phyloP scores from a whole-genome alignment of 1,140 invertebrate species.

The Cydia splendana region DNA sequence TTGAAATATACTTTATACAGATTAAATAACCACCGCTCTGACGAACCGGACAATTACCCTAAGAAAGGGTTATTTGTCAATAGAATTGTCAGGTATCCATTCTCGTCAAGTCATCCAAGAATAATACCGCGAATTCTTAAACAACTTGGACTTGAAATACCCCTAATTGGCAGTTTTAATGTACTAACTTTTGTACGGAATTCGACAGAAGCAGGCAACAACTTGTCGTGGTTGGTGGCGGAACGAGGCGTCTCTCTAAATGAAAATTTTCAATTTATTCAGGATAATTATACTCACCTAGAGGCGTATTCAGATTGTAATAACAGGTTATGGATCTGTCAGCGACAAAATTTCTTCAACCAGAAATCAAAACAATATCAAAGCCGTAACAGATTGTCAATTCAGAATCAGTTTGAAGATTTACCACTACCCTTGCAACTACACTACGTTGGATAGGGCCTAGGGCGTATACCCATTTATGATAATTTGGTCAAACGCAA shows the following conservation, averaged over 20 bases:
- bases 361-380: no score
- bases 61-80: constrained; percentile 30
- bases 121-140: constrained; percentile 76
- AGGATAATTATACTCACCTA: constrained; percentile 58
- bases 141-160: constrained; percentile 77
- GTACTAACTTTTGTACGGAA: constrained; percentile 76
- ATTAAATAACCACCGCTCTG: background rate
- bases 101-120: constrained; percentile 65
- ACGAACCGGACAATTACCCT: background rate
- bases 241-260: constrained; percentile 71
- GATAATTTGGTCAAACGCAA: no score
- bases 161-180: constrained; percentile 78
- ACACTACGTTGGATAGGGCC: no score
- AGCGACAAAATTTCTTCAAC: no score
- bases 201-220: constrained; percentile 72
- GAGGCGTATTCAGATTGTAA: no score
- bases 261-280: constrained; percentile 74
- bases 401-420: no score
- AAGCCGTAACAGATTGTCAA: no score
- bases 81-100: constrained; percentile 59
- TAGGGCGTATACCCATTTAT: no score
- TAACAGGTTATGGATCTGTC: constrained; percentile 40
- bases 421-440: no score
- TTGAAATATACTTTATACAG: background rate
- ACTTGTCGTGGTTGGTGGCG: constrained; percentile 73